phyloP scores from a whole-genome alignment of 2,113 vertebrate species.

The Apistogramma diplotaenia region DNA sequence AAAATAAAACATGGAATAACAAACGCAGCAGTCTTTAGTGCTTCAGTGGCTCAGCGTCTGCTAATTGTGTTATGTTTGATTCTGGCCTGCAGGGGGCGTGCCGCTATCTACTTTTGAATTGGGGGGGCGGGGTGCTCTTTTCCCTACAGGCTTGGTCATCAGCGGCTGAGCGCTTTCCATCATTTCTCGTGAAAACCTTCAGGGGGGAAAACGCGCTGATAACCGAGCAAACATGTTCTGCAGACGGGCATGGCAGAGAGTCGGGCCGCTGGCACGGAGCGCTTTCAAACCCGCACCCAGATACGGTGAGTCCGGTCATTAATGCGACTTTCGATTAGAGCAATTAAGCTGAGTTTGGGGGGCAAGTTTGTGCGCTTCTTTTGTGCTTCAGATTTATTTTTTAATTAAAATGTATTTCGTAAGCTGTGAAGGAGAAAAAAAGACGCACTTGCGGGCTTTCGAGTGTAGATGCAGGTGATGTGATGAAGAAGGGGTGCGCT shows the following conservation, averaged over 20 bases:
- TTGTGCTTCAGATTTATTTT: background rate
- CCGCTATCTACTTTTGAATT: too few species aligned
- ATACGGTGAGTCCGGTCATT: conserved; percentile 52
- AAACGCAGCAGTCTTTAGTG: rapidly evolving
- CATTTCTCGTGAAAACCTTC: background rate
- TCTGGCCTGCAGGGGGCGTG: conserved; percentile 11
- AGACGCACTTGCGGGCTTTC: background rate
- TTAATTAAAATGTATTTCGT: background rate
- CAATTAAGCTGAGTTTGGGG: rapidly evolving
- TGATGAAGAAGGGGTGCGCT: background rate
- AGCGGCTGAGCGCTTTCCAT: background rate
- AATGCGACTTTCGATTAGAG: background rate
- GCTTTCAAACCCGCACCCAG: conserved; percentile 32
- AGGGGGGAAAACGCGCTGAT: background rate
- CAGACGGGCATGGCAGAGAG: conserved; percentile 78
- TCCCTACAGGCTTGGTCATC: background rate
- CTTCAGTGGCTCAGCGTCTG: background rate
- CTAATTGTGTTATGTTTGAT: background rate
- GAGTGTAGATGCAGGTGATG: background rate
- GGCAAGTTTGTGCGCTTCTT: background rate
- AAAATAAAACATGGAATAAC: background rate
- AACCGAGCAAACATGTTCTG: conserved; percentile 75
- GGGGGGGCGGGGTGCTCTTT: background rate
- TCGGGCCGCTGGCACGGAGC: conserved; percentile 76
- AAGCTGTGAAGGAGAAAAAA: background rate